Base-by-base conservation (phyloP, 64 coral and sea anemone genomes). In the Montipora capricornis region DNA sequence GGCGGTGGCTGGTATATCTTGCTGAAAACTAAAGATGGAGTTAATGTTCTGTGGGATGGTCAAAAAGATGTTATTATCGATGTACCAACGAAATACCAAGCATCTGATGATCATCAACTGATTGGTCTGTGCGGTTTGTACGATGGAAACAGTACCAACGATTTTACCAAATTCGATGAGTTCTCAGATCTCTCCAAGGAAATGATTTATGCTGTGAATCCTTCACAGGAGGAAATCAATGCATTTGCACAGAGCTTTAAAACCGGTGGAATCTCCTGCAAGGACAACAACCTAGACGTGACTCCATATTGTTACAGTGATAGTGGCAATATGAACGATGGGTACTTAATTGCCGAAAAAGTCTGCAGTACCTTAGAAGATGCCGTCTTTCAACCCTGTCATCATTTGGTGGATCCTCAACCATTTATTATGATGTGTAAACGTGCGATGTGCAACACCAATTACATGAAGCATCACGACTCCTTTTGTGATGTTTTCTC, bases 101-200 rank as follows among this genome's bases (percentile, higher is more conserved):
- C 85, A 5, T 79, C 80, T 49, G 51, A 88, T 14, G 59, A 78
- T 12, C 83, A 92, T 20, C 76, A 78, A 37, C 70, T 90, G 20
- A 12, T 89, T n/a, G 97, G 97, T 88, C 77, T 98, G 11, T 98
- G 97, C 49, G 97, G 97, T 88, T 90, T 91, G 44, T 98, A 89
- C 57, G 97, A 98, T 80, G 94, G 84, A 15, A 88, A 98, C 15
- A 20, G 50, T 53, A 69, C 26, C 6, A 98, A 98, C 78, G 97
- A 98, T 45, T 94, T 96, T 51, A 46, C 85, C 13, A 84, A 92
- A 8, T 57, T 95, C 68, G 68, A 71, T 20, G 19, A 71, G 8
- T 71, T 51, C 88, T 96, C 62, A 46, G 79, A 19, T 84, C 88
- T 5, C 46, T 94, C 12, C 75, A 90, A 12, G 84, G 88, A 13